Evolutionary conservation across 1,140 invertebrate species (phyloP), one percentile per base, ranked within the genome.

Genomic region (Drosophila ironensis): DNA sequence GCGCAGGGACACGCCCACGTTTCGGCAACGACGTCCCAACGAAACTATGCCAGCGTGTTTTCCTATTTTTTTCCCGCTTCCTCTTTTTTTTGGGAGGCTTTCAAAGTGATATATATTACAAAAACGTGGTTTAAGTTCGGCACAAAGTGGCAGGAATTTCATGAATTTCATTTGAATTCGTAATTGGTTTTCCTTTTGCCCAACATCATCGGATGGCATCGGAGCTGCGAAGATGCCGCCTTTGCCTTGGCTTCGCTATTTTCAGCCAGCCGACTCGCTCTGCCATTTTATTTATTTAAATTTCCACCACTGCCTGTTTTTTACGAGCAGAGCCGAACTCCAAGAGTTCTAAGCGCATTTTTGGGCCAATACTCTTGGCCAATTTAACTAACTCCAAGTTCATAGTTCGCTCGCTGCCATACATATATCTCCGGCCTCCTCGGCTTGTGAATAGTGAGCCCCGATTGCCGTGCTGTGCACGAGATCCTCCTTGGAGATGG

Each of bases 151-250:
- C 57, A 41, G 68, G 67, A 76, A 75, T 76, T 75, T 76, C 72
- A 74, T 75, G 73, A 76, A 75, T 76, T 76, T 76, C 73, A 71
- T 75, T 76, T 76, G 53, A 76, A 76, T 75, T 76, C 67, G 72
- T 75, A 75, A 76, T 76, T 76, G 66, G 66, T 66, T 76, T 71
- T 70, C 66, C 44, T 44, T 44, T 40, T 59, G 40, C 41, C 33
- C 33, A 7, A 14, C 11, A 35, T 35, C 30, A 3, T 1, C 2
- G 8, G 16, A 7, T 2, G 33, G 42, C 60, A 46, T 41, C 50
- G 50, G 35, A 68, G 45, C 42, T 25, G 42, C 28, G 44, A 44
- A 44, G 42, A 70, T 44, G 16, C 48, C 11, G 16, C 25, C 7
- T 25, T 27, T 28, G 38, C 38, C 25, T 38, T 17, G 60, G 38